Base-by-base conservation (phyloP, 2,113 vertebrate genomes). In the Clupea harengus region DNA sequence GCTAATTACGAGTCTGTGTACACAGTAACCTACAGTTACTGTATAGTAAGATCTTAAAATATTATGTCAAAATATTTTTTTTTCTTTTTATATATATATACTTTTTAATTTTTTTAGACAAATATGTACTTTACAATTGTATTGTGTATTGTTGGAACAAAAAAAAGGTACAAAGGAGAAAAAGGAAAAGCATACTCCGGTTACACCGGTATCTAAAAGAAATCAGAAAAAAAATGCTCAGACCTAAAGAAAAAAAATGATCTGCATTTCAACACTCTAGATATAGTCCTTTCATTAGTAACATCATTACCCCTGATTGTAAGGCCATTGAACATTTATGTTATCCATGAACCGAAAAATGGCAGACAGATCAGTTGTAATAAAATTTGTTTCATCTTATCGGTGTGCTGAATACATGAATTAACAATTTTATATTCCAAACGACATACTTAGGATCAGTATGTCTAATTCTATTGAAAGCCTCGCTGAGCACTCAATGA, bases 71-170 rank as follows among this genome's bases (percentile, higher is more conserved):
- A 39, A 39, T 17, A 72, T 50, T 9, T 85, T 22, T 39, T 39
- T 84, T 64, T 57, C 78, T 82, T 49, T 52, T 50, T 44, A 39
- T 47, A 39, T 39, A 39, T 39, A 39, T 39, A 39, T 39, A 39
- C 83, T 85, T 86, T 87, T 82, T 50, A 67, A 57, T 84, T 60
- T 85, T 91, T 86, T 89, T 90, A 86, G 89, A 83, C 81, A 88
- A 88, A 85, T 80, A 2, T 6, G 83, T 44, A 85, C 82, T 86
- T 13, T 60, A 39, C 11, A 44, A 32, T 81, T 60, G 47, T 84
- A 25, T 78, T 39, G 20, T 45, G 9, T 20, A 67, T 18, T 22
- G 45, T 80, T 64, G 45, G 39, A n/a, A 2, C 28, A 32, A 2
- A 45, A 22, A 78, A 78, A 82, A 4, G 32, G 0, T 4, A 15